Conservation (phyloP, 2,797 vertebrate species). For the Hylomyscus alleni region DNA sequence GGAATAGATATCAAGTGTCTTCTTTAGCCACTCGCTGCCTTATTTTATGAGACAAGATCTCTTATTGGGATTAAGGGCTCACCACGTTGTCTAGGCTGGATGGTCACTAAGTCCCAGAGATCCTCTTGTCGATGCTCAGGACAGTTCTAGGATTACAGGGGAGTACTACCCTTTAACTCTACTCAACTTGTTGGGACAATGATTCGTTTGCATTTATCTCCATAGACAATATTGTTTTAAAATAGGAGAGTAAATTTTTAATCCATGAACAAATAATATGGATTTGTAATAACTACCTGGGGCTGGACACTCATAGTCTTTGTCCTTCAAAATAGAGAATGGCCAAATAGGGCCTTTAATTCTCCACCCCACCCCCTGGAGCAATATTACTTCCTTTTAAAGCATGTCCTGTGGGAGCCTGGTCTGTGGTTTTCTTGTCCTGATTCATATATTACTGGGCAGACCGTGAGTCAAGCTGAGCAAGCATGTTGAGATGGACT, state of each 20-base stretch:
- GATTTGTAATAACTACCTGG: slow-evolving; percentile 35
- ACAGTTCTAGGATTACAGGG: background rate
- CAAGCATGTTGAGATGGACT: background rate
- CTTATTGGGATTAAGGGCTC: background rate
- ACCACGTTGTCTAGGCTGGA: background rate
- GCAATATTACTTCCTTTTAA: slow-evolving; percentile 68
- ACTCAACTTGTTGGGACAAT: slow-evolving; percentile 8
- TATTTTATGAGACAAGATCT: background rate
- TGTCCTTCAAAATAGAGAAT: slow-evolving; percentile 49
- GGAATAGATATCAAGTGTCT: background rate
- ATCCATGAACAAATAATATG: slow-evolving; percentile 34
- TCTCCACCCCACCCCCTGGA: background rate
- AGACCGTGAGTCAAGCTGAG: slow-evolving; percentile 54
- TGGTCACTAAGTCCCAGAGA: background rate
- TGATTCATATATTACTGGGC: slow-evolving; percentile 48
- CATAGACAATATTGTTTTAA: slow-evolving; percentile 63
- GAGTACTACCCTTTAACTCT: background rate
- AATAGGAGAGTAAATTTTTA: slow-evolving; percentile 32
- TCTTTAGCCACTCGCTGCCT: background rate
- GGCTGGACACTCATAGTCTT: background rate
- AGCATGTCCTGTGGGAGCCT: background rate
- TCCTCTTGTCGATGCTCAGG: background rate
- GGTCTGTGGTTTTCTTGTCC: background rate
- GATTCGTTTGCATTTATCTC: slow-evolving; percentile 33
- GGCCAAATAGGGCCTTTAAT: slow-evolving; percentile 12